phyloP scores from a whole-genome alignment of 1,140 invertebrate genomes.

The Drusus annulatus region DNA sequence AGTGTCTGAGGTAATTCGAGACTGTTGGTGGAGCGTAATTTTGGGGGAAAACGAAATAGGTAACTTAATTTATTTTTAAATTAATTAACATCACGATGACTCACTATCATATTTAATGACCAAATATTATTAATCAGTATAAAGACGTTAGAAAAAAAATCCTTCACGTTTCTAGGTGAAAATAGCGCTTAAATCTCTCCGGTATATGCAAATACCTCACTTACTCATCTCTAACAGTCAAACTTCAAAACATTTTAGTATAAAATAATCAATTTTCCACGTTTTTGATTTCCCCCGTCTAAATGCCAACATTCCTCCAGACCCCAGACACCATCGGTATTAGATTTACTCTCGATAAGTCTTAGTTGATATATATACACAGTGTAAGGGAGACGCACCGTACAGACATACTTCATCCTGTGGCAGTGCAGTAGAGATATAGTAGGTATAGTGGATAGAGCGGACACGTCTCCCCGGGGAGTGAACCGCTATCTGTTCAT shows the following conservation, averaged over 20 bases:
- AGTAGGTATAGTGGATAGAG: neutral
- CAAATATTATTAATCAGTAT: too few species aligned
- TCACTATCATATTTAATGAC: too few species aligned
- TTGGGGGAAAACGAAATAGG: neutral
- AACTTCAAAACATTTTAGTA: too few species aligned
- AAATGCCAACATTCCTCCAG: neutral
- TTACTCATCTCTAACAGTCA: too few species aligned
- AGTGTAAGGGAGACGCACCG: slow-evolving; percentile 41
- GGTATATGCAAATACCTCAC: too few species aligned
- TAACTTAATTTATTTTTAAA: too few species aligned
- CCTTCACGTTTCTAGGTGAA: too few species aligned
- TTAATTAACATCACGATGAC: too few species aligned
- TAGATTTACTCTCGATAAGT: slow-evolving; percentile 57
- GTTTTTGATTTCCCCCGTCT: neutral
- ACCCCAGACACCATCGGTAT: slow-evolving; percentile 35
- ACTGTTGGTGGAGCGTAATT: neutral
- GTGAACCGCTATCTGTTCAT: slow-evolving; percentile 37
- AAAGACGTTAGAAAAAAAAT: too few species aligned
- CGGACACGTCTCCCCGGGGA: slow-evolving; percentile 56
- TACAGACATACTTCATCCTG: too few species aligned
- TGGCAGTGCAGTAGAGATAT: too few species aligned
- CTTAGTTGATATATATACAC: slow-evolving; percentile 18
- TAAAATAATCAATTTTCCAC: neutral
- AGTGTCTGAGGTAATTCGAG: slow-evolving; percentile 9
- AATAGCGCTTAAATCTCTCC: too few species aligned